These are phyloP conservation scores for Clarias fuscus DNA, from an alignment of 2,797 vertebrate genomes.

Conservation along the genomic window DNA sequence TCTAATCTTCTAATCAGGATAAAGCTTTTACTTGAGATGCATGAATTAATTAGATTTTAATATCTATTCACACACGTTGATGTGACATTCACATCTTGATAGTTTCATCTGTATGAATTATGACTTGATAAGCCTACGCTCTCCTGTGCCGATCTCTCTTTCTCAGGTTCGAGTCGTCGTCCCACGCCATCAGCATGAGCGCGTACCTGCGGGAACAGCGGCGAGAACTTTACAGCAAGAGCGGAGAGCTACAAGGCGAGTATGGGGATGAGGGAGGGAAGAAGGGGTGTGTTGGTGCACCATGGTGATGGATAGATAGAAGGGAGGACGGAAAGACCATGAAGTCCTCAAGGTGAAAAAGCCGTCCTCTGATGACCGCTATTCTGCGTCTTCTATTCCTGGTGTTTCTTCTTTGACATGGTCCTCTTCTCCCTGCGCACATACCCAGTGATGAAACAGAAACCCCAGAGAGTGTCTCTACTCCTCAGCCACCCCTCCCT, in stretches of 20 bases:
- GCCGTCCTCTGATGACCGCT: slow-evolving; percentile 20
- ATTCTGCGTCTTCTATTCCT: not conserved
- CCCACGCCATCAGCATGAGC: slow-evolving; percentile 98
- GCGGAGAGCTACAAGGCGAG: slow-evolving; percentile 94
- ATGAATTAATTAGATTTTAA: slow-evolving; percentile 1
- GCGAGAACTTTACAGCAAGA: slow-evolving; percentile 94
- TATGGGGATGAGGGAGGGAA: slow-evolving; percentile 21
- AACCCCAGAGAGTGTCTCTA: slow-evolving; percentile 62
- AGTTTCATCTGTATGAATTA: not conserved
- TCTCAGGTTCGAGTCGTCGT: slow-evolving; percentile 92
- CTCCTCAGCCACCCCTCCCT: slow-evolving; percentile 43
- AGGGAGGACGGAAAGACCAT: slow-evolving; percentile 59
- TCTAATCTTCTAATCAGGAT: not conserved
- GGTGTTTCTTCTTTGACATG: slow-evolving; percentile 11
- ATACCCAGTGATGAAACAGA: slow-evolving; percentile 53
- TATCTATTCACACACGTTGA: not conserved
- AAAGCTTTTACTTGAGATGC: not conserved
- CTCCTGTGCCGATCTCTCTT: not conserved
- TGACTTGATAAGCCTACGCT: no score
- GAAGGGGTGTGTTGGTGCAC: slow-evolving; percentile 16
- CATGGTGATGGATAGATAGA: not conserved
- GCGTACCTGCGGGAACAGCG: slow-evolving; percentile 94
- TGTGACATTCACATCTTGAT: not conserved
- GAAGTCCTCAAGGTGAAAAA: slow-evolving; percentile 59
- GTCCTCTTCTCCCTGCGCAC: not conserved